Base-by-base conservation (phyloP, 2,888 invertebrate species). In the Drosophila ustulata region DNA sequence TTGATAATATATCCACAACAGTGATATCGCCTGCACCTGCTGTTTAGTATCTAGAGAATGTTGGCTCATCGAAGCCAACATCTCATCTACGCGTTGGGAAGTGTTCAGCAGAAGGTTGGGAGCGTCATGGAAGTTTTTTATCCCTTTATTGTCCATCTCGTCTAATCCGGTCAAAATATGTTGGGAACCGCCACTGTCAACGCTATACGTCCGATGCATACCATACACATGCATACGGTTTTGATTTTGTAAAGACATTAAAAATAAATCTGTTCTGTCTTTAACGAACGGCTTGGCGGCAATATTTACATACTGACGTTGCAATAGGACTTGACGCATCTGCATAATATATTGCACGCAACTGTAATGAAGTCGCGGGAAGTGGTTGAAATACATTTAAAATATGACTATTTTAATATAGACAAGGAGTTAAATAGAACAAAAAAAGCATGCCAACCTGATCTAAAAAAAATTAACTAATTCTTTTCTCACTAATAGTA, bases 1-100 rank as follows among this genome's bases (percentile, higher is more conserved):
- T 8, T 81, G 78, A 55, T 75, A 80, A 23, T 82, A 77, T 11
- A 68, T 57, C 90, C 89, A 91, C 0, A 91, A 56, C 9, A 78
- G 26, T 28, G 89, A 63, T 2, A 89, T 66, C n/a, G 72, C 66
- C 52, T 90, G 82, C 0, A 89, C 80, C n/a, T 61, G 55, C 5
- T 67, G 49, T 25, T 67, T 0, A 0, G 53, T 3, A 4, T 45
- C n/a, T 1, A 59, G 11, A 5, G 47, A 25, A 2, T 13, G 9
- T 9, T 55, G 26, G 0, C 4, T 32, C 32, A 66, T 32, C n/a
- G 58, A n/a, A 3, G 45, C 51, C 3, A 78, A 34, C 6, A 78
- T n/a, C 41, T 76, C 63, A 11, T 64, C 30, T 1, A 45, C 41
- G 9, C 23, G 46, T 7, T 26, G 34, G 0, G 58, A 34, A n/a